These are phyloP conservation scores for Zootermopsis nevadensis DNA, from an alignment of 2,888 invertebrate genomes.

Conservation along the genomic window DNA sequence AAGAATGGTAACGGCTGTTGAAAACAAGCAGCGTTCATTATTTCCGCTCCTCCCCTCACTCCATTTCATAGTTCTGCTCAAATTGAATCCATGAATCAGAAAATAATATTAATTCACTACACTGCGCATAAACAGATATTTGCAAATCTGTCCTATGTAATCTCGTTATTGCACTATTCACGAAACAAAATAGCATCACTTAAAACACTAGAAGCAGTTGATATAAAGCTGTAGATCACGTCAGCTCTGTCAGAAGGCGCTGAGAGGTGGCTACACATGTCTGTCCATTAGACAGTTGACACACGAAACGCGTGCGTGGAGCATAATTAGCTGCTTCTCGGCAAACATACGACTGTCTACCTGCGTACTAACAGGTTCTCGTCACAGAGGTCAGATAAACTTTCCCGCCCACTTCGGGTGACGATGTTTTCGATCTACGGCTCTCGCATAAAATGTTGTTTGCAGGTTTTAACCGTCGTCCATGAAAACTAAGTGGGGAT, in stretches of 20 bases:
- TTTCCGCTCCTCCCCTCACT: too few relatives aligned
- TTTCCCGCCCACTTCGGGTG: not conserved
- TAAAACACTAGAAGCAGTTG: constrained; percentile 1
- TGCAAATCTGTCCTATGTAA: not conserved
- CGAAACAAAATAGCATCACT: not conserved
- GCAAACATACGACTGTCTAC: not conserved
- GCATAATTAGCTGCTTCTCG: not conserved
- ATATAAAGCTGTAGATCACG: too few relatives aligned
- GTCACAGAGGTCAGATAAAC: too few relatives aligned
- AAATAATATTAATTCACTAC: not conserved
- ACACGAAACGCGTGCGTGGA: not conserved
- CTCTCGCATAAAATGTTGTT: not conserved
- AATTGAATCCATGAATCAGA: too few relatives aligned
- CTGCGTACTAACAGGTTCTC: not conserved
- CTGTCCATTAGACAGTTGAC: constrained; percentile 6
- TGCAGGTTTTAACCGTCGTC: not conserved
- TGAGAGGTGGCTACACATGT: not conserved
- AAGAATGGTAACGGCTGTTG: too few relatives aligned
- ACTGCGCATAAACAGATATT: not conserved
- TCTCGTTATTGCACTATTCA: not conserved
- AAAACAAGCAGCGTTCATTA: too few relatives aligned
- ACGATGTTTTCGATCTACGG: not conserved
- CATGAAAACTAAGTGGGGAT: not conserved
- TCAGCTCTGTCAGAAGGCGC: not conserved
- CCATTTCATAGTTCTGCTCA: too few relatives aligned